These are phyloP conservation scores for Syngnathus rostellatus DNA, from an alignment of 2,797 vertebrate species.

Conservation along the genomic window DNA sequence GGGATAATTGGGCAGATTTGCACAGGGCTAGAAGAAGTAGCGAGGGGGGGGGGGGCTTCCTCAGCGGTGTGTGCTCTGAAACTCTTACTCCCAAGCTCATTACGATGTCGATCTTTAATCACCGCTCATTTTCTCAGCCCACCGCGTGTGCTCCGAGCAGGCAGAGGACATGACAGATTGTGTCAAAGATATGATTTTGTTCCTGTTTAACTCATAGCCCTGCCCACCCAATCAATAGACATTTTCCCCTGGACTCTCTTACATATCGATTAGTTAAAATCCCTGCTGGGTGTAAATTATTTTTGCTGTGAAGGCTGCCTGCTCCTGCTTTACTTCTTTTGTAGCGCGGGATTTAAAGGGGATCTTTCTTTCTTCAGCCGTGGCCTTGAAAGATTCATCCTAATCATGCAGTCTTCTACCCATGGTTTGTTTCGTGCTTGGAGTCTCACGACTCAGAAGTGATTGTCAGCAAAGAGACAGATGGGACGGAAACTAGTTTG, in stretches of 20 bases:
- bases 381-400: conserved; percentile 28
- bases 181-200: conserved; percentile 10
- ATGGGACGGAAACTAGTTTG: conserved; percentile 20
- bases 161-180: background rate
- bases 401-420: conserved; percentile 21
- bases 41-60: conserved; percentile 1
- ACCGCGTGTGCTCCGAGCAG: conserved; percentile 23
- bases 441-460: conserved; percentile 14
- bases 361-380: conserved; percentile 17
- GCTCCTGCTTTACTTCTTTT: conserved; percentile 5
- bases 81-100: conserved; percentile 26
- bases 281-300: conserved; percentile 24
- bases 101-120: conserved; percentile 37
- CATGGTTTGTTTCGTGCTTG: conserved; percentile 4
- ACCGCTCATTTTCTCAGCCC: conserved; percentile 34
- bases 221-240: conserved; percentile 30
- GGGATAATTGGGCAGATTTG: conserved; percentile 29
- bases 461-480: conserved; percentile 34
- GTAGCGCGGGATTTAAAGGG: conserved; percentile 20
- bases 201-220: background rate
- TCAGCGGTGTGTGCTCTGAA: conserved; percentile 21
- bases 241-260: conserved; percentile 12
- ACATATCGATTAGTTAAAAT: conserved; percentile 35
- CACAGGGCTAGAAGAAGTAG: conserved; percentile 11
- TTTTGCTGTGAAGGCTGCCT: conserved; percentile 8